Evolutionary conservation across 1,140 invertebrate species (phyloP), one percentile per base, ranked within the genome.

Genomic region (Ostrea denselamellosa): DNA sequence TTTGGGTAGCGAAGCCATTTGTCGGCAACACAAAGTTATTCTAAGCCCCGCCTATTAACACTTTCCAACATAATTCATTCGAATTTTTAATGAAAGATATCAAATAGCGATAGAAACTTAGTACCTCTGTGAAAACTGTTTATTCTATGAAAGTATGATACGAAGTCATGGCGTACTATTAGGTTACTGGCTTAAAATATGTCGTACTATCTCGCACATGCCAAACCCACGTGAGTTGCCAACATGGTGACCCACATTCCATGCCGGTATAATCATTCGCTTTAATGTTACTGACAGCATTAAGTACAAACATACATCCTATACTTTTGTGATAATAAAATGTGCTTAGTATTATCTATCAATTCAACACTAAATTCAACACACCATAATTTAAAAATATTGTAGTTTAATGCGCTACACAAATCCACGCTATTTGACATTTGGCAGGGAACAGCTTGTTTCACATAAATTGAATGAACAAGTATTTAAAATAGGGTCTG

Each of bases 201-300:
- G 51, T 81, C 25, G n/a, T 3, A 81, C 51, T 58, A 62, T 56
- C 25, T 81, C 19, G 58, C 17, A 85, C 56, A 62, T 62, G 56
- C 28, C 53, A 58, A 62, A 44, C 53, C 83, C 83, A 85, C 83
- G 83, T 85, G 83, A 85, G 53, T 56, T 44, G n/a, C 83, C 83
- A 54, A 54, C 83, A 85, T 85, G 83, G 53, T 85, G 83, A 85
- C 83, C 83, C 62, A 85, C n/a, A 85, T 85, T 25, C 83, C 56
- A 85, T 58, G 25, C 53, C 83, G 83, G 83, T 62, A 62, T 25
- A 85, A 34, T 19, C 22, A 34, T 85, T 58, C 2, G 82, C 19
- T 53, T 19, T 25, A 62, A 62, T 34, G 51, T n/a, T 8, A 58
- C 7, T 85, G 83, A 85, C 83, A 85, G 83, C 28, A 17, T 12